These are phyloP conservation scores for Parelbella ahira DNA, from an alignment of 2,888 invertebrate species.

Conservation along the genomic window DNA sequence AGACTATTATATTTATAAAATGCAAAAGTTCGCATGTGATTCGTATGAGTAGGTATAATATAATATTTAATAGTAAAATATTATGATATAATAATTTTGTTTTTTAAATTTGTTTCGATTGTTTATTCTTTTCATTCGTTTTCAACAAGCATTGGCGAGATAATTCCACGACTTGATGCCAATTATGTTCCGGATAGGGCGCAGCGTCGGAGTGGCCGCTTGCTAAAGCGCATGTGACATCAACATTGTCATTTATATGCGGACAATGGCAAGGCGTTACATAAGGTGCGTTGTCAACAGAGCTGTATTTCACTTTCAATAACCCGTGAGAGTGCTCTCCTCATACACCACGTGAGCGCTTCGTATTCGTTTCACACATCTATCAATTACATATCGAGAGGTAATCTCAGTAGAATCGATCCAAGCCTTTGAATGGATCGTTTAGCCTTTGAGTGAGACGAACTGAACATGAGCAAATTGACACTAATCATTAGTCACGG, in stretches of 20 bases:
- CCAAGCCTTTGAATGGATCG: conserved; percentile 35
- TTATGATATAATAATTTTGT: no score
- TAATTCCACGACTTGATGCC: no score
- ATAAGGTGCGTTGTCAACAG: conserved; percentile 59
- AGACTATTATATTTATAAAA: no score
- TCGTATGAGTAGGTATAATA: no score
- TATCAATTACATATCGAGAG: conserved; percentile 43
- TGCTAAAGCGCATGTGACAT: conserved; percentile 19
- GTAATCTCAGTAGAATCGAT: conserved; percentile 30
- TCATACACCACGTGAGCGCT: conserved; percentile 32
- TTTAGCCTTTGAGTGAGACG: conserved; percentile 22
- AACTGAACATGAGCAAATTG: conserved; percentile 36
- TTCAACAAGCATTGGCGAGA: no score
- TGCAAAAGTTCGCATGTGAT: no score
- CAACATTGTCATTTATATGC: conserved; percentile 37
- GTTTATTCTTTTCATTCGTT: no score
- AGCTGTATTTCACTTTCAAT: conserved; percentile 57
- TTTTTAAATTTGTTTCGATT: no score
- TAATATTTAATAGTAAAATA: no score
- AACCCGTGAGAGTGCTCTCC: conserved; percentile 42
- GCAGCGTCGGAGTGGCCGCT: conserved; percentile 3
- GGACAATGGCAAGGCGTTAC: conserved; percentile 56
- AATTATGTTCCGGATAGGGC: conserved; percentile 1
- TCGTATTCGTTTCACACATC: conserved; percentile 35
- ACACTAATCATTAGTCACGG: conserved; percentile 47